A percentile compares a stretch with the other conserved stretches of the same genome.
These are phyloP conservation scores for Anagyrus pseudococci DNA, from an alignment of 2,888 invertebrate species.

Conservation along the genomic window DNA sequence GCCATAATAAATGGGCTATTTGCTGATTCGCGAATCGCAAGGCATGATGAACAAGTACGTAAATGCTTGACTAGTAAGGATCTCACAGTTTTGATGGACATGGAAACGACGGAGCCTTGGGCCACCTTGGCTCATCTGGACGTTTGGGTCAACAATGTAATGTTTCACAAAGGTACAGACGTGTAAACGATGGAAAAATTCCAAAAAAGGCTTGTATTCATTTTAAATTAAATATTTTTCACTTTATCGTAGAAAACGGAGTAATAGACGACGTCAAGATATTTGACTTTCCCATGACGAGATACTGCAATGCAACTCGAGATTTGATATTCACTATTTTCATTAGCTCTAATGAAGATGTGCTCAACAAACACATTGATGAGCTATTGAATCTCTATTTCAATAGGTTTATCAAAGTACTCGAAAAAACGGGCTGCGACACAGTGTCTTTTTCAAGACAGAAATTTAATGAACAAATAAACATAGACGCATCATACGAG, in stretches of 20 bases:
- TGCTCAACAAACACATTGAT: constrained; percentile 62
- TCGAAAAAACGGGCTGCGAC: constrained; percentile 60
- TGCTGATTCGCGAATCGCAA: constrained; percentile 39
- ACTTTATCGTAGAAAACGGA: no score
- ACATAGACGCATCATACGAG: no score
- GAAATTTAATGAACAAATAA: no score
- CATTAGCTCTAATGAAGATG: constrained; percentile 62
- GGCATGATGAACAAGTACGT: no score
- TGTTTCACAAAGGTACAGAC: constrained; percentile 63
- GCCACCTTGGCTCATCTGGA: constrained; percentile 67
- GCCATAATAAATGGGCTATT: constrained; percentile 46
- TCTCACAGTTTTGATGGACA: no score
- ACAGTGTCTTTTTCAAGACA: constrained; percentile 46
- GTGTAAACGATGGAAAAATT: no score
- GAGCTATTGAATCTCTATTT: constrained; percentile 65
- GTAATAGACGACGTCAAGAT: constrained; percentile 56
- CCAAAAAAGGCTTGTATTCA: no score
- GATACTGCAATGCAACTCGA: constrained; percentile 64
- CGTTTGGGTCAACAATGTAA: constrained; percentile 69
- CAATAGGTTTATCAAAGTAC: constrained; percentile 60
- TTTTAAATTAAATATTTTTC: no score
- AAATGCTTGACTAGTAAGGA: no score
- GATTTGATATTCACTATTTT: constrained; percentile 67
- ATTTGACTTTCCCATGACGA: constrained; percentile 64
- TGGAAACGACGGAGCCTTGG: constrained; percentile 61